A percentile compares a stretch with the other conserved stretches of the same genome.
Evolutionary conservation across 2,888 invertebrate genomes (phyloP).

Genomic region (Rhingia rostrata): DNA sequence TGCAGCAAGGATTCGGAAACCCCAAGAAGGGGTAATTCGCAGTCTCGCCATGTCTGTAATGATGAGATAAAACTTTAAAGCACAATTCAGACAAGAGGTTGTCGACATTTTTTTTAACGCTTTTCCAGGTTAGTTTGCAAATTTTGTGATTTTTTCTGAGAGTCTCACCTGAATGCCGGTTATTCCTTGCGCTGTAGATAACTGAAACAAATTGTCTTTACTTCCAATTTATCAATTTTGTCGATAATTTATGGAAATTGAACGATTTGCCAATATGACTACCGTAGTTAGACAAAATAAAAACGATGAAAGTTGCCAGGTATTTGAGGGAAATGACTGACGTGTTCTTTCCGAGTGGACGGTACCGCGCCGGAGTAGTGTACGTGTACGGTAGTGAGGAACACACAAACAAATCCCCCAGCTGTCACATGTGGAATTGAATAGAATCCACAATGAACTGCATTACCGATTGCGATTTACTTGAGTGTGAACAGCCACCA

Average conservation of each 20-base stretch:
- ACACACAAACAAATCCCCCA: slow-evolving; percentile 34
- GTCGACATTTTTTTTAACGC: not conserved
- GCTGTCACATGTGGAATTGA: slow-evolving; percentile 49
- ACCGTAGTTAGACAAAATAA: not conserved
- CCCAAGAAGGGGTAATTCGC: slow-evolving; percentile 41
- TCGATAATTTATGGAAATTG: not conserved
- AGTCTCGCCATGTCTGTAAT: slow-evolving; percentile 48
- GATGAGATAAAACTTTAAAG: slow-evolving; percentile 16
- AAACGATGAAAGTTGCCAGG: slow-evolving; percentile 44
- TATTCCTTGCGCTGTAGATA: not conserved
- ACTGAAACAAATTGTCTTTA: not conserved
- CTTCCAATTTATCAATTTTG: slow-evolving; percentile 27
- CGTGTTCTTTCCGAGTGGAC: slow-evolving; percentile 57
- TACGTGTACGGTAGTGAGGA: slow-evolving; percentile 59
- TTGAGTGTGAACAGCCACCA: not conserved
- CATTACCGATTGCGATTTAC: not conserved
- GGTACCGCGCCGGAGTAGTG: slow-evolving; percentile 56
- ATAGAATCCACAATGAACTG: slow-evolving; percentile 1
- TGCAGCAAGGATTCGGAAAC: slow-evolving; percentile 33
- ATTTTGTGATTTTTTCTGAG: slow-evolving; percentile 10
- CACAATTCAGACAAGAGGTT: not conserved
- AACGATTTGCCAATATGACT: not conserved
- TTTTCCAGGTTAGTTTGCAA: slow-evolving; percentile 61
- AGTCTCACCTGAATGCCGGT: slow-evolving; percentile 18
- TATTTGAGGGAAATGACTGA: slow-evolving; percentile 63